Base-by-base conservation (phyloP, 2,888 invertebrate species). In the Noctua janthe region DNA sequence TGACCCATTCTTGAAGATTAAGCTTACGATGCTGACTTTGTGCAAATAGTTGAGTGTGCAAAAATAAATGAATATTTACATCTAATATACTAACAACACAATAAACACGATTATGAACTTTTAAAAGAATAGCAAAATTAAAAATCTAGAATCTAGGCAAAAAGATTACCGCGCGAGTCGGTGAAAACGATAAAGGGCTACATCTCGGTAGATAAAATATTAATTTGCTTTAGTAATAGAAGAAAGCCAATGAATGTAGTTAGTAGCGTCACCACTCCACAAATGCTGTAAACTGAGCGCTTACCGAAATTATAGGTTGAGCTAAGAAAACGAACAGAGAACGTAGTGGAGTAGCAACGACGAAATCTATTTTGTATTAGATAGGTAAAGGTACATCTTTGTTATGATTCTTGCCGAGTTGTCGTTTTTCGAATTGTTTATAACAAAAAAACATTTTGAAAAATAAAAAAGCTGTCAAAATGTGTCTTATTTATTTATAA, bases 221-320 rank as follows among this genome's bases (percentile, higher is more conserved):
- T 92, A 90, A 87, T 90, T 90, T 93, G 92, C 91, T 93, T 92
- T 89, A 86, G 90, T 90, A 84, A 88, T 90, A 88, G 89, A 92
- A 94, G 93, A 94, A 94, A 95, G 93, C 91, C 88, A 89, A 91
- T 93, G 90, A 93, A 94, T 95, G 95, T 94, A 93, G 88, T 92
- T 93, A 88, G 94, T 94, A 93, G 93, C 94, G 95, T 92, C 87
- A 94, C 95, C 90, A 90, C 88, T 92, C 89, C 89, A 92, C 94
- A 93, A 96, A 93, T 97, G 96, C 94, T 95, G 94, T 93, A 92
- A 95, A 94, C 84, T 88, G 94, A 92, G 93, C 93, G 93, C 92
- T 93, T 92, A 94, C 96, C 94, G 94, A 96, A 97, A 97, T 95
- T 96, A 96, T 96, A 96, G 94, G 92, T 93, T 89, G 93, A 87